Evolutionary conservation across 2,797 vertebrate species (phyloP).

Genomic region (Poecile montanus): DNA sequence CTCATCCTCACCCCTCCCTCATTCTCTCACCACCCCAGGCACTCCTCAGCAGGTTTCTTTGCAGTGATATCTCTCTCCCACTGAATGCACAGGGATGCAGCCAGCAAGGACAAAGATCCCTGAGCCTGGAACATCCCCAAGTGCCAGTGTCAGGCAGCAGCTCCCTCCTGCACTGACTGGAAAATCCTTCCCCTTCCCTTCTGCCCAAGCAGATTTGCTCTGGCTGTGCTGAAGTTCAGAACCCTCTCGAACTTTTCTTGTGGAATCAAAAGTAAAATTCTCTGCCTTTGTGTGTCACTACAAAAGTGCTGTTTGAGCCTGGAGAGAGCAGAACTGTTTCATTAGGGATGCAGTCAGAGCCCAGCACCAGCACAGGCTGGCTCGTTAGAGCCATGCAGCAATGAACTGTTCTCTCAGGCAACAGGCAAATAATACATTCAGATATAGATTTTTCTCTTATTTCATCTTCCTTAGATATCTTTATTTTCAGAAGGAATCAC

Average conservation of each 20-base stretch:
- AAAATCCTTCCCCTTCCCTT: background rate
- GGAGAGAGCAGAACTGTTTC: background rate
- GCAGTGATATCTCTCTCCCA: background rate
- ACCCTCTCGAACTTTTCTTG: background rate
- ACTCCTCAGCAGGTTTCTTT: background rate
- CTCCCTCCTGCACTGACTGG: background rate
- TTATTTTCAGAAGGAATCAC: conserved; percentile 22
- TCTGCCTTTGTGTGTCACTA: background rate
- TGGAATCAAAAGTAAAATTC: background rate
- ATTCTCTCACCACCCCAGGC: background rate
- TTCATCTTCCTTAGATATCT: conserved; percentile 10
- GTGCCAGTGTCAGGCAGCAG: rapidly evolving
- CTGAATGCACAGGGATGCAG: background rate
- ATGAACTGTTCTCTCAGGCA: conserved; percentile 2
- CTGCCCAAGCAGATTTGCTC: background rate
- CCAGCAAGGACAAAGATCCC: background rate
- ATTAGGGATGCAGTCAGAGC: background rate
- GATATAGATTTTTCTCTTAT: conserved; percentile 11
- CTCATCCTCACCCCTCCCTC: background rate
- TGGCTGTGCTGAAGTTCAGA: background rate
- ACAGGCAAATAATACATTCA: conserved; percentile 20
- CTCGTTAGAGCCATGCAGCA: conserved; percentile 22
- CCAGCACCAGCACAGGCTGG: background rate
- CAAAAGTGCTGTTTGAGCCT: background rate
- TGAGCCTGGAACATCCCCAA: background rate